Conservation (phyloP, 2,888 invertebrate genomes). For the Scaptomyza tumidula region DNA sequence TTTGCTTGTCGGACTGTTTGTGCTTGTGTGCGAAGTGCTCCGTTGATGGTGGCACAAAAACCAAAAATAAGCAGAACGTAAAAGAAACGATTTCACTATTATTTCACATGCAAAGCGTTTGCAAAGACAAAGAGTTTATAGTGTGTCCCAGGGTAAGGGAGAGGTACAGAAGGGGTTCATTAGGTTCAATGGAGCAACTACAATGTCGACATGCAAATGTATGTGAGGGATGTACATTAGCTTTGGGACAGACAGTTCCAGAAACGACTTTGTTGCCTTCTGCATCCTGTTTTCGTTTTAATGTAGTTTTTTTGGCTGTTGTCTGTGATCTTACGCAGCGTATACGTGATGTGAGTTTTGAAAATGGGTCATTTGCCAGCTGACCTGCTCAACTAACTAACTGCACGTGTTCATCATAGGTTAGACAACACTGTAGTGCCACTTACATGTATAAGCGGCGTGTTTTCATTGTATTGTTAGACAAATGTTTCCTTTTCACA, state of each 20-base stretch:
- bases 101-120: conserved; percentile 44
- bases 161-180: conserved; percentile 37
- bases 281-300: conserved; percentile 54
- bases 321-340: conserved; percentile 41
- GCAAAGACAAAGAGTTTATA: conserved; percentile 42
- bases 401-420: conserved; percentile 20
- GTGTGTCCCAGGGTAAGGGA: background rate
- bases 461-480: conserved; percentile 47
- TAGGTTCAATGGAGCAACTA: conserved; percentile 46
- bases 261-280: conserved; percentile 29
- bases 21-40: conserved; percentile 18
- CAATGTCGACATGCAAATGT: conserved; percentile 53
- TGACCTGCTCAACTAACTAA: conserved; percentile 12
- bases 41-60: conserved; percentile 30
- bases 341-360: conserved; percentile 39
- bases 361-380: conserved; percentile 22
- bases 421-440: conserved; percentile 22
- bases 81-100: conserved; percentile 62
- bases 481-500: conserved; percentile 46
- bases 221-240: conserved; percentile 32
- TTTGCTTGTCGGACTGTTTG: conserved; percentile 45
- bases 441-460: conserved; percentile 7
- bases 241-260: conserved; percentile 5
- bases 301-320: conserved; percentile 37
- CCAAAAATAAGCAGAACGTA: conserved; percentile 12